Evolutionary conservation across 2,888 invertebrate genomes (phyloP).

Genomic region (Epinotia nisella): DNA sequence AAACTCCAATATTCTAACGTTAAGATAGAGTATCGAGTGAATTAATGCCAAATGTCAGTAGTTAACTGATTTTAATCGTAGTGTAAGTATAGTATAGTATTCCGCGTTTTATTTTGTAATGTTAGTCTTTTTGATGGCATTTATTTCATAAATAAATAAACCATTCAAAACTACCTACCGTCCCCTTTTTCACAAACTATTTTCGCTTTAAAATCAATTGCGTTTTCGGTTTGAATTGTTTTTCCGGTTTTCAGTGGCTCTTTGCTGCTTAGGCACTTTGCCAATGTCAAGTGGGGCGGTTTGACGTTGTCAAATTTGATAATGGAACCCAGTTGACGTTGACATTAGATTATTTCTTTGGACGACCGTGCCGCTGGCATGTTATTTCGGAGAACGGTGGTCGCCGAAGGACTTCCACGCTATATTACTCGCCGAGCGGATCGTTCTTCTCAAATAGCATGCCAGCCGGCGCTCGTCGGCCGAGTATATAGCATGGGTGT

Average conservation of each 20-base stretch:
- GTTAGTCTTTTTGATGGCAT: too few species aligned
- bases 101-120: too few species aligned
- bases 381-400: conserved; percentile 80
- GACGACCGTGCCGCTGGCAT: conserved; percentile 57
- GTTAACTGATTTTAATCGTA: too few species aligned
- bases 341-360: neutral
- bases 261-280: too few species aligned
- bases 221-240: conserved; percentile 5
- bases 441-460: conserved; percentile 74
- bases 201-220: neutral
- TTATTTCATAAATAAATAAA: neutral
- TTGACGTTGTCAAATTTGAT: conserved; percentile 13
- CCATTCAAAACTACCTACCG: neutral
- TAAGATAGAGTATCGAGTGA: too few species aligned
- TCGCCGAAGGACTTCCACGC: conserved; percentile 68
- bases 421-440: conserved; percentile 76
- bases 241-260: too few species aligned
- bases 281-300: too few species aligned
- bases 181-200: neutral
- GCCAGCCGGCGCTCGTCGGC: conserved; percentile 63
- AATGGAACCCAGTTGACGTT: conserved; percentile 4
- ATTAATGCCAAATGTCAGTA: too few species aligned
- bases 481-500: conserved; percentile 77
- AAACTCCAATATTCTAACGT: too few species aligned
- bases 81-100: too few species aligned